Evolutionary conservation across 1,140 invertebrate genomes (phyloP), one percentile per base, ranked within the genome.

Genomic region (Macrosteles quadrilineatus): DNA sequence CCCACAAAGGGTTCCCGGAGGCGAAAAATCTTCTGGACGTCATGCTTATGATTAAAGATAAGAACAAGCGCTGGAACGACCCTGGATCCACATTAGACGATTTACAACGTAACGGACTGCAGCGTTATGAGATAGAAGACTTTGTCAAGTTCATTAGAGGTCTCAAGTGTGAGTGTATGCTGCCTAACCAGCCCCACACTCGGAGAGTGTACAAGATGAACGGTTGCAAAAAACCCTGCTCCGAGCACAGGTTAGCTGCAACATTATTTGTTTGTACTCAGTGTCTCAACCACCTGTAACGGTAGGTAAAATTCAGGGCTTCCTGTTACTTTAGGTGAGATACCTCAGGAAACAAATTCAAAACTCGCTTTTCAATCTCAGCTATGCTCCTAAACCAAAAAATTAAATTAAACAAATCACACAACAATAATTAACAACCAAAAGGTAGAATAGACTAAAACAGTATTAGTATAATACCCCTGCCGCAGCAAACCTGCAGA

Each of bases 1-100:
- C 85, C 0, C 87, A 90, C 75, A 90, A 90, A 77, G 88, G 84
- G 4, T 90, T 91, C 73, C 87, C 88, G 0, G 84, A 73, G n/a
- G 36, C 65, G 17, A 68, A 70, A 36, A 31, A 36, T 36, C 17
- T 64, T 11, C 12, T 64, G 9, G 32, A 64, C 2, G 43, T 67
- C 1, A 47, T 45, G 29, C 23, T 62, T 3, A 30, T 3, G 6
- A 23, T 62, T 9, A 62, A 62, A 27, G 57, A 30, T 3, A 17
- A 23, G 14, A 3, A 27, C 19, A 23, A 19, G 17, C 6, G 47
- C 6, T 50, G 21, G 17, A 19, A 50, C n/a, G 47, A 6, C 6
- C 47, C 47, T 4, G 6, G 6, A 3, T 50, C 47, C 3, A 23
- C 17, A 50, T 9, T 50, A n/a, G 21, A 23, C 3, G 11, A 62